These are phyloP conservation scores for Chloropsis cyanopogon DNA, from an alignment of 2,113 vertebrate genomes.

Conservation along the genomic window DNA sequence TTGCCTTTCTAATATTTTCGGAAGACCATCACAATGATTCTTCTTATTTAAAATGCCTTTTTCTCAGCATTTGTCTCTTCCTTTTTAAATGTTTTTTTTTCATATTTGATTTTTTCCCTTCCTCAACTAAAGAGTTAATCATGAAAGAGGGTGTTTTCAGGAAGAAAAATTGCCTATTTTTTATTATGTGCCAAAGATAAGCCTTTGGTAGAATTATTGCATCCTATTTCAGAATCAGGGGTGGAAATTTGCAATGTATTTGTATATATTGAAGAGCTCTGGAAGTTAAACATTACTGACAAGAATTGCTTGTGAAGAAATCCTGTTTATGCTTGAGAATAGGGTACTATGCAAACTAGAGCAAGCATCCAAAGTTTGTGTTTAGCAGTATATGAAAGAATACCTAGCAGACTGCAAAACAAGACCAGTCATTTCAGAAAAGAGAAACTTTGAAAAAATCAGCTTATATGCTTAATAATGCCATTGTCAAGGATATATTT, in stretches of 20 bases:
- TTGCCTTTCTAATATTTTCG: neutral
- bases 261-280: neutral
- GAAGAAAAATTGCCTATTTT: neutral
- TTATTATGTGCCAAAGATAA: neutral
- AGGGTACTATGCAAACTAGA: neutral
- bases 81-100: neutral
- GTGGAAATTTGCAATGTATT: neutral
- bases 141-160: neutral
- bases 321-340: fast-evolving
- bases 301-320: neutral
- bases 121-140: neutral
- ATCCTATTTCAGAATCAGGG: neutral
- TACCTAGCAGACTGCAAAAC: neutral
- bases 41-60: neutral
- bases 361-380: neutral
- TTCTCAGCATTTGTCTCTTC: neutral
- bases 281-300: neutral
- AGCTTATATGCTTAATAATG: neutral
- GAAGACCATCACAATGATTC: neutral
- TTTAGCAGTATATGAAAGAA: neutral
- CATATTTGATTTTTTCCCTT: neutral
- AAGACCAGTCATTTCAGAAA: neutral
- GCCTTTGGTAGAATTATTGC: neutral
- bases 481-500: neutral
- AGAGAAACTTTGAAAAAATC: neutral